Evolutionary conservation across 2,113 vertebrate species (phyloP), one percentile per base, ranked within the genome.

Genomic region (Thermophis baileyi): DNA sequence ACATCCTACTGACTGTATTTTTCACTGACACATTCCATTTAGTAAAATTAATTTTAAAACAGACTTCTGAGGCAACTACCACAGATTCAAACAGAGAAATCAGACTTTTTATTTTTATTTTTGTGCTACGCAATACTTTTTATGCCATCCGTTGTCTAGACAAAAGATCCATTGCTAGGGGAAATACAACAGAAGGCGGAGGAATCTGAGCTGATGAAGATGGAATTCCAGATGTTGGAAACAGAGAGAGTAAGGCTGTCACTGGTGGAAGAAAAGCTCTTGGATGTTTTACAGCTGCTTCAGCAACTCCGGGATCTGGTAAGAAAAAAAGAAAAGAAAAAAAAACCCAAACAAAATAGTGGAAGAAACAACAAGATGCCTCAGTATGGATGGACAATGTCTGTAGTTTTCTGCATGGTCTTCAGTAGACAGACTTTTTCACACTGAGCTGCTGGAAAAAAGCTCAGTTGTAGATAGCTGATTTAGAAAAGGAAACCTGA

Each of bases 161-260:
- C 98, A 95, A 98, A 98, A 95, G 97, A 98, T 16, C 97, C 98
- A 0, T 94, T 98, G 94, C 95, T 98, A 50, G 97, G 97, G 94
- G 98, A 98, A 95, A 97, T 98, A 27, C 98, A 98, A 97, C 98
- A 97, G 95, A 98, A 98, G 94, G 97, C 93, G 0, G 98, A 98
- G 49, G 98, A 99, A 97, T 97, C 97, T 0, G 98, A 99, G 92
- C 92, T 97, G 47, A 96, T 99, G 87, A 98, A 98, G 96, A 95
- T 97, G 98, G 99, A 99, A 97, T 98, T 99, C 93, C 99, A 99
- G 97, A 98, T 99, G 98, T 85, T 99, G 97, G 99, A 99, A 97
- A 98, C 98, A 0, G 99, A 99, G 97, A 96, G 98, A 89, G 98
- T 99, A 16, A 98, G 98, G 54, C 98, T 99, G 92, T 99, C 98